Percentiles rank a stretch among this genome's conserved stretches.
Evolutionary conservation across 2,888 invertebrate species (phyloP).

Genomic region (Apodemia duryi): DNA sequence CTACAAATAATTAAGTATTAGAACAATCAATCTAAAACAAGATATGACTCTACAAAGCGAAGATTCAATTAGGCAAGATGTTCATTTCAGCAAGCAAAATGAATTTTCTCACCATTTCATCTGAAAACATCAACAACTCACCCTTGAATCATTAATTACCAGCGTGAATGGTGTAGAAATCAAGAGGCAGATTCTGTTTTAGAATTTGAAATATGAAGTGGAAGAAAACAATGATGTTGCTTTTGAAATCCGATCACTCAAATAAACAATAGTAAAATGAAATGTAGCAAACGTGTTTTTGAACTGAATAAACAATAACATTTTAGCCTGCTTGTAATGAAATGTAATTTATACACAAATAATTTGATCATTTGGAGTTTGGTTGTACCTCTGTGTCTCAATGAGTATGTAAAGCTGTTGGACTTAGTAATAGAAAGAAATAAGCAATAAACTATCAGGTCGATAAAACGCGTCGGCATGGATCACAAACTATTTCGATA

Average conservation of each 20-base stretch:
- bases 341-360: too few species aligned
- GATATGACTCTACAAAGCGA: conserved; percentile 24
- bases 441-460: too few species aligned
- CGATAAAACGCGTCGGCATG: too few species aligned
- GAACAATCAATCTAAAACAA: conserved; percentile 22
- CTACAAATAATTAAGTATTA: conserved; percentile 20
- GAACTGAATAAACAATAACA: conserved; percentile 17
- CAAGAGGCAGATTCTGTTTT: conserved; percentile 38
- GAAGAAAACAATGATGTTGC: conserved; percentile 49
- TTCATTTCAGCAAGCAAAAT: conserved; percentile 33
- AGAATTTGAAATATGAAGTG: conserved; percentile 50
- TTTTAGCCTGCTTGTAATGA: neutral
- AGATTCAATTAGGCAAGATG: conserved; percentile 38
- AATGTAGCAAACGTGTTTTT: conserved; percentile 14
- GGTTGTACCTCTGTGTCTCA: too few species aligned
- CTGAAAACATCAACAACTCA: conserved; percentile 31
- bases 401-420: too few species aligned
- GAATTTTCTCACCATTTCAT: conserved; percentile 26
- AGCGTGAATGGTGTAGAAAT: conserved; percentile 52
- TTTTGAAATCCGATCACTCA: conserved; percentile 44
- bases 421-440: too few species aligned
- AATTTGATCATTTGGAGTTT: too few species aligned
- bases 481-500: too few species aligned
- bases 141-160: conserved; percentile 53
- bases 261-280: conserved; percentile 20